Evolutionary conservation across 2,888 invertebrate species (phyloP), one percentile per base, ranked within the genome.

Genomic region (Nineta flava): DNA sequence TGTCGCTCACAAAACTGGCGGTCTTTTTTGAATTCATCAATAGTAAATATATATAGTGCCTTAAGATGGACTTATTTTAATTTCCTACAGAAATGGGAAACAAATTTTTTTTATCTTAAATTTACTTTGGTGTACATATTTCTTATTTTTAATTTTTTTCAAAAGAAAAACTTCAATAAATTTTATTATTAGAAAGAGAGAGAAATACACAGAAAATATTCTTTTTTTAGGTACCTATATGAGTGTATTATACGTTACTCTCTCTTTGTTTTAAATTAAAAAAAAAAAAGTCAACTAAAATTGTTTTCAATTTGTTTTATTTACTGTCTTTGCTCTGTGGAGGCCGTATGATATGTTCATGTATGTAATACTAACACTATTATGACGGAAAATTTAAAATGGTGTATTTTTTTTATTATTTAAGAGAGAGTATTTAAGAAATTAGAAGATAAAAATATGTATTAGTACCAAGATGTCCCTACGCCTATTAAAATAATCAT

Each of bases 291-390:
- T 7, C 26, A 26, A n/a, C n/a, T n/a, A n/a, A 5, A 26, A 26
- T 26, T 26, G 26, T 26, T 26, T 26, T 26, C 26, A 26, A 3
- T 26, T 26, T 19, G n/a, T n/a, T 26, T 38, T 13, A 2, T 38
- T 19, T 17, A 16, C 44, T 44, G 44, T 44, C 44, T 44, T 19
- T 44, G 13, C 17, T 44, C 44, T 44, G 44, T 34, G 34, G 48
- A 48, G 48, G 48, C 48, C 42, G 16, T 41, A 34, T 48, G 48
- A 48, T 48, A 48, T 48, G 48, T 48, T 48, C 48, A 15, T 34
- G 17, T 34, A 26, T 47, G 34, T 43, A 43, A n/a, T 43, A 19
- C 43, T 43, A 19, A 43, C n/a, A 19, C 43, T 43, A 43, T 43
- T 17, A 43, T 12, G 17, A 19, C 21, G 43, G 43, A 43, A 17